A percentile compares a stretch with the other conserved stretches of the same genome.
Evolutionary conservation across 2,888 invertebrate genomes (phyloP).

Genomic region (Drosophila paracracens): DNA sequence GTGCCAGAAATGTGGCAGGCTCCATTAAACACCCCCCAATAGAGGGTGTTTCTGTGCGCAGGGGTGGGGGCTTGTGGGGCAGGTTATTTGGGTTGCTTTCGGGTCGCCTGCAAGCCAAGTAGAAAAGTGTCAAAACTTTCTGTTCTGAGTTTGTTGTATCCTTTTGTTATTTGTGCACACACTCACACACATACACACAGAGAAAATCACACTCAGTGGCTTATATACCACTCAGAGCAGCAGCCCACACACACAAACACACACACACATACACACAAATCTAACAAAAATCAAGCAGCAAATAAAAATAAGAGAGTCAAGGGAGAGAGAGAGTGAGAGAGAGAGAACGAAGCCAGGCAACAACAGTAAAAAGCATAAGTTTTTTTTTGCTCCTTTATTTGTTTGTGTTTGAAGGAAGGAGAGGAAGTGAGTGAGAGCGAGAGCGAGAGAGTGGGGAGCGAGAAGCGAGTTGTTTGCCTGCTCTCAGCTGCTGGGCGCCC

Average conservation of each 20-base stretch:
- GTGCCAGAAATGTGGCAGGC: constrained; percentile 61
- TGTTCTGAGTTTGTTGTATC: constrained; percentile 73
- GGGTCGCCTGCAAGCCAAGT: constrained; percentile 74
- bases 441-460: not conserved
- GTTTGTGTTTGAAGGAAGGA: not conserved
- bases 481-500: constrained; percentile 68
- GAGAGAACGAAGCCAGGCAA: constrained; percentile 32
- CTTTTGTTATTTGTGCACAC: constrained; percentile 65
- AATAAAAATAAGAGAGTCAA: constrained; percentile 25
- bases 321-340: constrained; percentile 10
- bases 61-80: constrained; percentile 25
- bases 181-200: constrained; percentile 20
- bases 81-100: constrained; percentile 57
- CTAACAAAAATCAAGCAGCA: constrained; percentile 46
- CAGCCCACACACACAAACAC: constrained; percentile 26
- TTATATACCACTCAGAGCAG: constrained; percentile 40
- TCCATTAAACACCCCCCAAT: constrained; percentile 68
- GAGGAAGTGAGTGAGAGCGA: not conserved
- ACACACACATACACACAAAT: constrained; percentile 12
- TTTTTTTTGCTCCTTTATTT: constrained; percentile 46
- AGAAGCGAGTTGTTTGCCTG: constrained; percentile 28
- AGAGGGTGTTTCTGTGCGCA: constrained; percentile 6
- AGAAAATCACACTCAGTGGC: constrained; percentile 16
- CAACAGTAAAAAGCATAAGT: constrained; percentile 61
- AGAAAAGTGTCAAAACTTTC: constrained; percentile 79